Evolutionary conservation across 2,888 invertebrate species (phyloP).

Genomic region (Invenusta paracnida): DNA sequence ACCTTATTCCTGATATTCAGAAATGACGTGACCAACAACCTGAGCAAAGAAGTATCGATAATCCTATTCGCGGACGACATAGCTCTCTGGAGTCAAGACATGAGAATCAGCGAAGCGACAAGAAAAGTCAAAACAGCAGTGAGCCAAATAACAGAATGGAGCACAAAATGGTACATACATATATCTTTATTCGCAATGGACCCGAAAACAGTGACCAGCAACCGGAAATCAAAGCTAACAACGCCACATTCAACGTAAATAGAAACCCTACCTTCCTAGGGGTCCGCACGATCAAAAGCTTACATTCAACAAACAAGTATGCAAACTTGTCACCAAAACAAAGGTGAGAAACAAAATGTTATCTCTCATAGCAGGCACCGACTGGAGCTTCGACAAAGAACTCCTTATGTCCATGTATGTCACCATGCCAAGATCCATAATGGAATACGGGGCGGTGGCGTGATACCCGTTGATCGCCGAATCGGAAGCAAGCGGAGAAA

Average conservation of each 20-base stretch:
- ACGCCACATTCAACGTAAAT: not conserved
- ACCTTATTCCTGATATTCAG: no score
- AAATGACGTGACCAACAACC: no score
- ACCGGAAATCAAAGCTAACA: not conserved
- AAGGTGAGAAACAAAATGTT: not conserved
- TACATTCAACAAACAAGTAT: not conserved
- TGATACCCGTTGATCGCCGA: not conserved
- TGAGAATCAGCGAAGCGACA: no score
- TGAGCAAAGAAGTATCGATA: no score
- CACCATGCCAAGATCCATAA: not conserved
- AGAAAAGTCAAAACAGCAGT: no score
- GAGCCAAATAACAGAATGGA: no score
- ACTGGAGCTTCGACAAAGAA: no score
- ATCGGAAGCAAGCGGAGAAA: not conserved
- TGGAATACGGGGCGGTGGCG: not conserved
- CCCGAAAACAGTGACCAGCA: not conserved
- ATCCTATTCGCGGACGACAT: no score
- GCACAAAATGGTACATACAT: no score
- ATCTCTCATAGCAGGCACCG: not conserved
- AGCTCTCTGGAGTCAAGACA: no score
- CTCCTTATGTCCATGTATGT: not conserved
- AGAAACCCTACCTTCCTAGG: not conserved
- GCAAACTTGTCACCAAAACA: not conserved
- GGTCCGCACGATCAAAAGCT: not conserved
- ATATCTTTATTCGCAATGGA: not conserved